These are phyloP conservation scores for Thymelicus lineola DNA, from an alignment of 2,888 invertebrate species.

Conservation along the genomic window DNA sequence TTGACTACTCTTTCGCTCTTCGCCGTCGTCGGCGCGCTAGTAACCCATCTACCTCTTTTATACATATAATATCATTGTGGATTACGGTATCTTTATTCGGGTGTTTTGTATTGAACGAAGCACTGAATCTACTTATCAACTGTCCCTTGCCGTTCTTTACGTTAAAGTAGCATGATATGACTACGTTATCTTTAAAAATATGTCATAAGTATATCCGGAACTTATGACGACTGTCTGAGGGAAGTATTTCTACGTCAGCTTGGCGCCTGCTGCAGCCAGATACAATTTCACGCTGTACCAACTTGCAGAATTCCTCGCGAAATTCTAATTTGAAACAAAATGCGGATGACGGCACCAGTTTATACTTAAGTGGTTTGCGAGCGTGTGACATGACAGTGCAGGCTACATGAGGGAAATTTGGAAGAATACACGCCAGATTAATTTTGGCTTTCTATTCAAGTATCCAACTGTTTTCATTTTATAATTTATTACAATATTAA, in stretches of 20 bases:
- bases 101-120: too few species aligned
- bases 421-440: background rate
- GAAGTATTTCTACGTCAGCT: conserved; percentile 75
- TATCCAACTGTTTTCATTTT: background rate
- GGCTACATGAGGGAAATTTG: conserved; percentile 1
- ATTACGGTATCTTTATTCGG: too few species aligned
- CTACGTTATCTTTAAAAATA: conserved; percentile 30
- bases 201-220: conserved; percentile 56
- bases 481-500: too few species aligned
- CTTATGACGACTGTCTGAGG: conserved; percentile 76
- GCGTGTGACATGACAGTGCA: conserved; percentile 37
- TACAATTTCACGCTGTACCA: conserved; percentile 83
- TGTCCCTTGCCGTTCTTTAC: background rate
- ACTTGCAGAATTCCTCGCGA: conserved; percentile 77
- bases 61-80: too few species aligned
- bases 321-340: conserved; percentile 77
- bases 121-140: too few species aligned
- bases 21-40: too few species aligned
- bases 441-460: background rate
- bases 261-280: conserved; percentile 72
- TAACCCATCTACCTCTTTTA: too few species aligned
- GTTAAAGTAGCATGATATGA: conserved; percentile 31
- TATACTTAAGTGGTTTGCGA: conserved; percentile 55
- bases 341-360: conserved; percentile 48
- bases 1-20: too few species aligned